Evolutionary conservation across 2,797 vertebrate species (phyloP).

Genomic region (Rhabdophis nuchalis): DNA sequence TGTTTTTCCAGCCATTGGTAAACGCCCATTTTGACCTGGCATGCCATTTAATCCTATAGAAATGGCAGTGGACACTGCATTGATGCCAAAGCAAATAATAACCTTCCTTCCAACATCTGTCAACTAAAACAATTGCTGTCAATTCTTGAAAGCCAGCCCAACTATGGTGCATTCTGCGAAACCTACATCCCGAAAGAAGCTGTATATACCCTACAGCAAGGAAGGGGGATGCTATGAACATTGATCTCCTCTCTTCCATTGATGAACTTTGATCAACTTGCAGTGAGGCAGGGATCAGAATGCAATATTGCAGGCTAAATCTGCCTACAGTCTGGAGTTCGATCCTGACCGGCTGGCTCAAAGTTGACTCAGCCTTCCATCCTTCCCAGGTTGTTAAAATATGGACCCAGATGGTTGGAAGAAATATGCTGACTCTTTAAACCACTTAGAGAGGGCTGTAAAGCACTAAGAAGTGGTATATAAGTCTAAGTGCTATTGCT

Average conservation of each 20-base stretch:
- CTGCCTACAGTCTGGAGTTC: neutral
- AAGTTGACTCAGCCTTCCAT: neutral
- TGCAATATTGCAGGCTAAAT: neutral
- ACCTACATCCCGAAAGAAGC: neutral
- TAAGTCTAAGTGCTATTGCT: neutral
- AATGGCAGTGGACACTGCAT: neutral
- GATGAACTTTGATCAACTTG: neutral
- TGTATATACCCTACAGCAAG: neutral
- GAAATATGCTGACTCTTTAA: neutral
- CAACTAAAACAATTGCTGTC: neutral
- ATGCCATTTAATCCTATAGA: neutral
- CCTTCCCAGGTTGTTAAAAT: neutral
- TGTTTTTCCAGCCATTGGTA: neutral
- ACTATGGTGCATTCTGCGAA: neutral
- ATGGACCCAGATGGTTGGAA: neutral
- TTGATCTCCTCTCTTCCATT: neutral
- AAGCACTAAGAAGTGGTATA: neutral
- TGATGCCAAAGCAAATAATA: neutral
- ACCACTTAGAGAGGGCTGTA: neutral
- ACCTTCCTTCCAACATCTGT: neutral
- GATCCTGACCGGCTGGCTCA: neutral
- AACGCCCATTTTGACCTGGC: neutral
- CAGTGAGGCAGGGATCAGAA: neutral
- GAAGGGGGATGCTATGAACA: neutral
- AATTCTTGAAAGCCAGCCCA: neutral